phyloP scores from a whole-genome alignment of 2,797 vertebrate species.

The Notolepis coatsorum region DNA sequence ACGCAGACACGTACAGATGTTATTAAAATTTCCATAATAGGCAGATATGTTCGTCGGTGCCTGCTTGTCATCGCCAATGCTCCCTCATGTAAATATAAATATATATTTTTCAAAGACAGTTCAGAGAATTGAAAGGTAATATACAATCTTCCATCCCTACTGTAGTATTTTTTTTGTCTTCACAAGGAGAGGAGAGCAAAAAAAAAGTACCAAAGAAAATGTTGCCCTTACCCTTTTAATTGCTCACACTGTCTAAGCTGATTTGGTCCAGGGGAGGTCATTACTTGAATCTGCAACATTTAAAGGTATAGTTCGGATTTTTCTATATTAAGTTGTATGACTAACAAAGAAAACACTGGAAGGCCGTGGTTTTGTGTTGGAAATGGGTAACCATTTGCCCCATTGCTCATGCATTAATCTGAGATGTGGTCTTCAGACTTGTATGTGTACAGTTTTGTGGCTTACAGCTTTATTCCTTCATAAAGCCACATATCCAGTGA shows the following conservation, averaged over 20 bases:
- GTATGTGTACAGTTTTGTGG: constrained; percentile 10
- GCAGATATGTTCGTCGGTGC: background rate
- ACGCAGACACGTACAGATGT: constrained; percentile 47
- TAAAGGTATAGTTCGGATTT: constrained; percentile 5
- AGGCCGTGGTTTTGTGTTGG: too few relatives aligned
- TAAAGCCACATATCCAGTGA: constrained; percentile 12
- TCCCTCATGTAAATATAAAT: background rate
- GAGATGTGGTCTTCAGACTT: background rate
- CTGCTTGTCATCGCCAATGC: too few relatives aligned
- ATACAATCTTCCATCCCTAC: constrained; percentile 15
- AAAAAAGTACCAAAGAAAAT: constrained; percentile 15
- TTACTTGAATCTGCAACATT: constrained; percentile 8
- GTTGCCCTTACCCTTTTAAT: background rate
- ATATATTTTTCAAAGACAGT: background rate
- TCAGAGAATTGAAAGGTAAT: background rate
- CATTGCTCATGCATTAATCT: constrained; percentile 24
- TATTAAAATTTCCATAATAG: constrained; percentile 22
- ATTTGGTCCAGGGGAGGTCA: constrained; percentile 11
- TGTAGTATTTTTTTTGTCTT: constrained; percentile 8
- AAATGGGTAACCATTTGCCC: too few relatives aligned
- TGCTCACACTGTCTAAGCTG: constrained; percentile 18
- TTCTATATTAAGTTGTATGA: too few relatives aligned
- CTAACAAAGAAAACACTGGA: too few relatives aligned
- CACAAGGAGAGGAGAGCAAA: background rate
- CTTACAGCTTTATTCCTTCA: constrained; percentile 11